Evolutionary conservation across 2,888 invertebrate genomes (phyloP).

Genomic region (Trichopria drosophilae): DNA sequence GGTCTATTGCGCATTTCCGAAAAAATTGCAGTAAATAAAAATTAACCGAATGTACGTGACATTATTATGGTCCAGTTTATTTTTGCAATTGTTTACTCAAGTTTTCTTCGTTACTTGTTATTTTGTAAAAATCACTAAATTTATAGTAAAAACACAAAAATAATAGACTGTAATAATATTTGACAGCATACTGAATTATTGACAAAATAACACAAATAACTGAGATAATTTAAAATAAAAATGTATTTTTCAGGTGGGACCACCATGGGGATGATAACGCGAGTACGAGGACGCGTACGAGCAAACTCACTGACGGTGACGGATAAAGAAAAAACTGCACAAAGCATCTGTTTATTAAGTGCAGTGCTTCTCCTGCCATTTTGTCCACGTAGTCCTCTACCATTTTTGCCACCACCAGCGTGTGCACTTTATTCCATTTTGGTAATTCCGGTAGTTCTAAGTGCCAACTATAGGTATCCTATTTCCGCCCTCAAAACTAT

Average conservation of each 20-base stretch:
- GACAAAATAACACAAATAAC: no score
- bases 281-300: constrained; percentile 69
- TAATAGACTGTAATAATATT: no score
- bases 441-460: constrained; percentile 69
- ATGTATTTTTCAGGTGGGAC: constrained; percentile 7
- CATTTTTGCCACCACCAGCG: constrained; percentile 65
- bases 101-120: no score
- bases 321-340: constrained; percentile 72
- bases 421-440: constrained; percentile 69
- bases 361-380: constrained; percentile 69
- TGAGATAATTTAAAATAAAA: background rate
- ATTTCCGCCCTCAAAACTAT: constrained; percentile 66
- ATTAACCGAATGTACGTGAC: no score
- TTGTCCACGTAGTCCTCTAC: constrained; percentile 64
- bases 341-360: constrained; percentile 71
- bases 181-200: no score
- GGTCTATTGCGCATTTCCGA: no score
- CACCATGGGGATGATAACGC: constrained; percentile 72
- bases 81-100: no score
- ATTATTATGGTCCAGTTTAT: no score
- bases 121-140: no score
- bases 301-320: constrained; percentile 66
- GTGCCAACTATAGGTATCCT: constrained; percentile 72
- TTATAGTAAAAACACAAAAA: no score
- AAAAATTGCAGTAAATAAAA: no score